These are phyloP conservation scores for Stomorhina lunata DNA, from an alignment of 2,888 invertebrate species.

Conservation along the genomic window DNA sequence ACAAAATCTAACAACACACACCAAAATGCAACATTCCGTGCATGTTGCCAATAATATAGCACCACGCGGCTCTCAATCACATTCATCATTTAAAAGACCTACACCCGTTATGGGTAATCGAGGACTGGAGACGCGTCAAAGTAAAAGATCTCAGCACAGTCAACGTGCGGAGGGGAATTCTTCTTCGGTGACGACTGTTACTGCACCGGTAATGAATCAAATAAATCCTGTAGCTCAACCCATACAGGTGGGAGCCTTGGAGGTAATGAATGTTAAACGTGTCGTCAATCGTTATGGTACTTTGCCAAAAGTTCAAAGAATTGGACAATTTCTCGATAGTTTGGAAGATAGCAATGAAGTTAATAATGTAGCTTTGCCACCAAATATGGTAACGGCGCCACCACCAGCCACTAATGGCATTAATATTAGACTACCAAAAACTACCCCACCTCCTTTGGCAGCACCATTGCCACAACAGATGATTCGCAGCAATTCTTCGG, in stretches of 20 bases:
- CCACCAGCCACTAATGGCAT: conserved; percentile 67
- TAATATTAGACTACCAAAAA: conserved; percentile 31
- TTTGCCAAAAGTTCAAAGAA: conserved; percentile 96
- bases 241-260: conserved; percentile 94
- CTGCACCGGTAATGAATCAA: conserved; percentile 62
- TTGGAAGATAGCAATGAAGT: conserved; percentile 85
- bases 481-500: conserved; percentile 94
- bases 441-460: conserved; percentile 52
- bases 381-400: conserved; percentile 64
- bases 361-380: neutral
- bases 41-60: conserved; percentile 72
- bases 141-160: conserved; percentile 81
- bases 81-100: conserved; percentile 82
- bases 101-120: conserved; percentile 83
- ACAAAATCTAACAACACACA: conserved; percentile 72
- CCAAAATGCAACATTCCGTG: conserved; percentile 81
- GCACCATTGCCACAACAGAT: conserved; percentile 83
- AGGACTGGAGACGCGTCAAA: conserved; percentile 83
- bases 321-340: conserved; percentile 97
- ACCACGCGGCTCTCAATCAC: conserved; percentile 78
- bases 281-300: conserved; percentile 98
- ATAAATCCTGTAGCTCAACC: conserved; percentile 74
- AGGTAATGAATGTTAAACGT: conserved; percentile 96
- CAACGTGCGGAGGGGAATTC: conserved; percentile 50
- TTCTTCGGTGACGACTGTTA: conserved; percentile 63